These are phyloP conservation scores for Schlechtendalia chinensis DNA, from an alignment of 1,140 invertebrate species.

Conservation along the genomic window DNA sequence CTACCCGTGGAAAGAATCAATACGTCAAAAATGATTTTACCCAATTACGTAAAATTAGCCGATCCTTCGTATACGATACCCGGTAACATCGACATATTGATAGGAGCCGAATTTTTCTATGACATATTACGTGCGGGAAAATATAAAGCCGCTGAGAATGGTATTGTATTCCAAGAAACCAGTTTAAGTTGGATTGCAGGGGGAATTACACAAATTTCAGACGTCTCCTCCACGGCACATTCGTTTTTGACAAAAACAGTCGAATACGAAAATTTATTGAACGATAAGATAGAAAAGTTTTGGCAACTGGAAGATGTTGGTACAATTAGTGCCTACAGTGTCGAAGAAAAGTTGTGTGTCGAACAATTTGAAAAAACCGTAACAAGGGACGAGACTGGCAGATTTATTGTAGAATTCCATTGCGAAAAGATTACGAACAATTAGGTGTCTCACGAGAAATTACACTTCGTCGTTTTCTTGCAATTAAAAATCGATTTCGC, in stretches of 20 bases:
- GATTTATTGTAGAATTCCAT: not conserved
- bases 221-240: not conserved
- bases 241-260: not conserved
- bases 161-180: not conserved
- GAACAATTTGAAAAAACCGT: not conserved
- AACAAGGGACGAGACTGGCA: not conserved
- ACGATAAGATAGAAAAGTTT: not conserved
- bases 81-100: not conserved
- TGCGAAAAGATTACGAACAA: not conserved
- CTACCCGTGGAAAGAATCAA: not conserved
- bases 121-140: not conserved
- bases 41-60: not conserved
- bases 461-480: not conserved
- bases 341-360: not conserved
- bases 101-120: not conserved
- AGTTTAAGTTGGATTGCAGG: not conserved
- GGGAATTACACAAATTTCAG: not conserved
- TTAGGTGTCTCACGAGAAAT: not conserved
- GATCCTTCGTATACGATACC: not conserved
- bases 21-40: not conserved
- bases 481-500: not conserved
- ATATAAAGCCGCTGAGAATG: not conserved
- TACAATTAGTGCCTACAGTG: not conserved
- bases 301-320: not conserved
- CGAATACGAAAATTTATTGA: not conserved